These are phyloP conservation scores for Herpetotheres cachinnans DNA, from an alignment of 2,113 vertebrate species.

Conservation along the genomic window DNA sequence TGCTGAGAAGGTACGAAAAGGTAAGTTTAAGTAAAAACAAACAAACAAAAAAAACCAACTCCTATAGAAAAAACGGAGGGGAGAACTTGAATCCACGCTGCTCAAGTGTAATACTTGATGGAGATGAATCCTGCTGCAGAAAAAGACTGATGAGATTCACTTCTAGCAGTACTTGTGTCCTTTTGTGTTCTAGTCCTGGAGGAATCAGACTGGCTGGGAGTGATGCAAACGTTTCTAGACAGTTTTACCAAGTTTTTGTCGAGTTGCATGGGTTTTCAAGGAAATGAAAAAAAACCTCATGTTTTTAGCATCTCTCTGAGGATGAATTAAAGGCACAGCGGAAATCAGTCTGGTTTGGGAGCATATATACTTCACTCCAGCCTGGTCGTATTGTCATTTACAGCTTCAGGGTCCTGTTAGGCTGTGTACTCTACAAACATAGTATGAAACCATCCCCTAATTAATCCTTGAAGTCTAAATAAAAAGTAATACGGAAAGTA, in stretches of 20 bases:
- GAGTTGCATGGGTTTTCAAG: neutral
- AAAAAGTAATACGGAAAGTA: neutral
- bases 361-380: neutral
- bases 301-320: neutral
- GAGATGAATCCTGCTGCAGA: neutral
- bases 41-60: no score
- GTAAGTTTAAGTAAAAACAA: neutral
- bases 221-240: neutral
- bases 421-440: neutral
- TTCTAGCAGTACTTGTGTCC: fast-evolving
- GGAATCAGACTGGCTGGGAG: neutral
- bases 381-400: neutral
- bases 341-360: neutral
- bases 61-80: no score
- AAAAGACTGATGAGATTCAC: neutral
- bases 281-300: neutral
- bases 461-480: neutral
- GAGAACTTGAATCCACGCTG: neutral
- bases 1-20: neutral
- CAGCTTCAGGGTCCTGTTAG: neutral
- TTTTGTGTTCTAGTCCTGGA: neutral
- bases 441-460: neutral
- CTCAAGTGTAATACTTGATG: fast-evolving
- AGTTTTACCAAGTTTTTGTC: neutral
- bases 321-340: neutral